Base-by-base conservation (phyloP, 2,888 invertebrate genomes). In the Kuschelorhynchus macadamiae region DNA sequence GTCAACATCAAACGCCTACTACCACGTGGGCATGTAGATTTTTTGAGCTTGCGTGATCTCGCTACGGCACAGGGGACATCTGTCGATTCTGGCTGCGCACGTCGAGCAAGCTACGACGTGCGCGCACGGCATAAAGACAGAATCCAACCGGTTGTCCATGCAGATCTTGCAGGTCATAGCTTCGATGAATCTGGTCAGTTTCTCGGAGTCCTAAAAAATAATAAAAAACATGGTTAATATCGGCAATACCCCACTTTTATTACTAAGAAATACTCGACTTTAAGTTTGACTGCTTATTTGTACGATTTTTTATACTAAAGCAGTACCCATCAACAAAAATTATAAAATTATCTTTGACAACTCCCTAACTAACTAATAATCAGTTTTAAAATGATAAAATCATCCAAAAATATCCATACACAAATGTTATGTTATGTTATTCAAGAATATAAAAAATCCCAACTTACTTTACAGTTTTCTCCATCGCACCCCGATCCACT, bases 51-150 rank as follows among this genome's bases (percentile, higher is more conserved):
- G 88, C 52, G 89, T 87, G 70, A 93, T 91, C 77, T 88, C 88
- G 3, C 90, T 86, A 16, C 93, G 87, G 80, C 94, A 94, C 25
- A 94, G 84, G 0, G 93, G 93, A 81, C 93, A 94, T 65, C 89
- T 87, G 67, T 89, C 88, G 80, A 93, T 91, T 78, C 89, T 88
- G 1, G 88, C 87, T 1, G 94, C 93, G 81, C 96, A 96, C 17
- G 87, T 85, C 36, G 86, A 84, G 84, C 95, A 95, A 77, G 94
- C 93, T 52, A 93, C 90, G 55, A 93, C 92, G 83, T 96, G 96
- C n/a, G 93, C 89, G 81, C 96, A 96, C 1, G 95, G 95, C 84
- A 93, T 90, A 84, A 96, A 91, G 75, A 92, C 91, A 32, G 93
- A 91, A 85, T 94, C 91, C 80, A 95, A 91, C 65, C 90, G 88